phyloP scores from a whole-genome alignment of 2,888 invertebrate genomes.

The Arrhopalites spinosus region DNA sequence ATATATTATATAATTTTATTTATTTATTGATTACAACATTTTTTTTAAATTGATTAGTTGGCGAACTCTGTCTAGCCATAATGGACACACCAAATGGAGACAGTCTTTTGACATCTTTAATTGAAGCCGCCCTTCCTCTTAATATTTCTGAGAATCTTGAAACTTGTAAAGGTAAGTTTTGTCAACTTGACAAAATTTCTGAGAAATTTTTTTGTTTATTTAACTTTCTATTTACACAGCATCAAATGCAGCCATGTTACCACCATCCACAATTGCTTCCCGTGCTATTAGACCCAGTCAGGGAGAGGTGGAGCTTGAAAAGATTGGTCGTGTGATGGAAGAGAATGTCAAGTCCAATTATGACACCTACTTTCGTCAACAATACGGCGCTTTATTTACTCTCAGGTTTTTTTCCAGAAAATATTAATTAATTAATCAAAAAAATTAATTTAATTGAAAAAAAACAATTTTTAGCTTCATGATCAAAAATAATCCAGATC shows the following conservation, averaged over 20 bases:
- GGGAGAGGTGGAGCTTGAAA: background rate
- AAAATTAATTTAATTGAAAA: background rate
- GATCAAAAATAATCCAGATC: conserved; percentile 44
- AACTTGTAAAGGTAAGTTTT: conserved; percentile 5
- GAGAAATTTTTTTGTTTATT: too few species aligned
- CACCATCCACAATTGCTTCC: background rate
- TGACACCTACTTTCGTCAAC: conserved; percentile 29
- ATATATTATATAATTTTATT: too few species aligned
- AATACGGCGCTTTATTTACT: conserved; percentile 26
- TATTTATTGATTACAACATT: too few species aligned
- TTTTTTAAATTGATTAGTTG: too few species aligned
- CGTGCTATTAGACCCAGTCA: background rate
- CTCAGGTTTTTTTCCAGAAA: too few species aligned
- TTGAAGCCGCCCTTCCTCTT: conserved; percentile 36
- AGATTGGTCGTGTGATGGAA: background rate
- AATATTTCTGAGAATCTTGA: conserved; percentile 21
- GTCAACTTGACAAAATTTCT: too few species aligned
- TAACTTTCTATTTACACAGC: too few species aligned
- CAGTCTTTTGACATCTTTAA: conserved; percentile 43
- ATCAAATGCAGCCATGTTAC: background rate
- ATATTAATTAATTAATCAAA: too few species aligned
- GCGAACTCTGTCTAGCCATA: conserved; percentile 46
- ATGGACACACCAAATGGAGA: conserved; percentile 45
- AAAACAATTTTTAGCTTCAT: conserved; percentile 39
- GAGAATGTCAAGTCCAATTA: background rate